Percentiles rank a stretch among this genome's conserved stretches.
These are phyloP conservation scores for Protonemura montana DNA, from an alignment of 2,888 invertebrate genomes.

Conservation along the genomic window DNA sequence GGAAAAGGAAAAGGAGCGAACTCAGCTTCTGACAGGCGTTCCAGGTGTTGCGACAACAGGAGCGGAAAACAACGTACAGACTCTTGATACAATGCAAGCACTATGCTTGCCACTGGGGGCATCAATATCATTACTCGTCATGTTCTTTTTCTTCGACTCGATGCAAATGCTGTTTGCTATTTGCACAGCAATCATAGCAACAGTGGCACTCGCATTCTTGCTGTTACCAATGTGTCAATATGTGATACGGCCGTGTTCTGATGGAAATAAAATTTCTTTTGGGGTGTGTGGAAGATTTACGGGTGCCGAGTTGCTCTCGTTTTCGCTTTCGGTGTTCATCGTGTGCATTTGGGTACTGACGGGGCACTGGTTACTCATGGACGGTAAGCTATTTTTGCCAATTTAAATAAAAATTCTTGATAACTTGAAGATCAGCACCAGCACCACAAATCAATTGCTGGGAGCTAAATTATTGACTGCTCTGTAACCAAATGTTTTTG, in stretches of 20 bases:
- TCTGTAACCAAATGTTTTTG: neutral
- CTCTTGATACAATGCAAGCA: slow-evolving; percentile 96
- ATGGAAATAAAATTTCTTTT: slow-evolving; percentile 85
- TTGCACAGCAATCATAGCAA: slow-evolving; percentile 97
- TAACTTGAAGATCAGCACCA: too few relatives aligned
- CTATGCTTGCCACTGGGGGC: slow-evolving; percentile 95
- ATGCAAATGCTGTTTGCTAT: slow-evolving; percentile 97
- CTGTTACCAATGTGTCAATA: slow-evolving; percentile 98
- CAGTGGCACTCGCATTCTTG: slow-evolving; percentile 94
- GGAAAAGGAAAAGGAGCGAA: slow-evolving; percentile 76
- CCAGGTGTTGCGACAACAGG: slow-evolving; percentile 59
- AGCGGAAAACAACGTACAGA: slow-evolving; percentile 77
- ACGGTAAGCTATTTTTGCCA: slow-evolving; percentile 66
- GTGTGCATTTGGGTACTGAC: slow-evolving; percentile 98
- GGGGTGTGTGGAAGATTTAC: slow-evolving; percentile 94
- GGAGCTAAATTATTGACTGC: neutral
- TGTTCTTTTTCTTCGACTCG: slow-evolving; percentile 99
- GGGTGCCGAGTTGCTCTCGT: slow-evolving; percentile 91
- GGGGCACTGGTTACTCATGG: slow-evolving; percentile 98
- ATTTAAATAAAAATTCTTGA: too few relatives aligned
- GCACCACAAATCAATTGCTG: too few relatives aligned
- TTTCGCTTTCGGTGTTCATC: slow-evolving; percentile 88
- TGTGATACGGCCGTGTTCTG: slow-evolving; percentile 84
- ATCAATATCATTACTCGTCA: slow-evolving; percentile 92
- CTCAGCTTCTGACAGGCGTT: slow-evolving; percentile 69